These are phyloP conservation scores for Stichodactyla helianthus DNA, from an alignment of 64 coral and sea anemone species.

Conservation along the genomic window DNA sequence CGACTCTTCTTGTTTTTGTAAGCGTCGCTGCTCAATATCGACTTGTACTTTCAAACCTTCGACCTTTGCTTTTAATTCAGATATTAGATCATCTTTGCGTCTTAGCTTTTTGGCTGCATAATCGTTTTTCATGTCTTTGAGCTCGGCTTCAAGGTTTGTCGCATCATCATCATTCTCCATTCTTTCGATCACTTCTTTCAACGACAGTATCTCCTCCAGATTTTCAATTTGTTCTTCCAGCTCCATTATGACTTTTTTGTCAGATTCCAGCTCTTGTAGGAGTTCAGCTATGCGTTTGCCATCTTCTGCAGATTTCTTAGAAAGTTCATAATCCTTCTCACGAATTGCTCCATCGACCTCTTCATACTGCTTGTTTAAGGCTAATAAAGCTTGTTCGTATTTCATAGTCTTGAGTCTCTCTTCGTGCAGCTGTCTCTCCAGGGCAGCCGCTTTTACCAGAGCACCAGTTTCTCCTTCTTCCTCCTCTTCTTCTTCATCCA, in stretches of 20 bases:
- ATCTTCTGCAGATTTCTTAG: conserved; percentile 27
- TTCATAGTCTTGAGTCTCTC: conserved; percentile 49
- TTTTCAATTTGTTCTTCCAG: conserved; percentile 8
- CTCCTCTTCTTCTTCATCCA: not conserved
- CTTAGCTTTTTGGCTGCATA: conserved; percentile 31
- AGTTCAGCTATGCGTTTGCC: conserved; percentile 23
- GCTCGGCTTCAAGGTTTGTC: not conserved
- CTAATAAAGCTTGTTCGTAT: conserved; percentile 48
- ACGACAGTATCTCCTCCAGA: conserved; percentile 17
- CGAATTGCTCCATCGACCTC: conserved; percentile 29
- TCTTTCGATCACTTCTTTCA: conserved; percentile 14
- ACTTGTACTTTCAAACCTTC: conserved; percentile 31
- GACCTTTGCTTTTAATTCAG: not conserved
- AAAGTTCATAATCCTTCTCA: conserved; percentile 17
- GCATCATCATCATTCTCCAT: not conserved
- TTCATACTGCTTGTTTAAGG: conserved; percentile 52
- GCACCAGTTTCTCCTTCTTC: not conserved
- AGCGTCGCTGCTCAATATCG: conserved; percentile 32
- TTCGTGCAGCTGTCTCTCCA: conserved; percentile 49
- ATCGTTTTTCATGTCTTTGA: conserved; percentile 34
- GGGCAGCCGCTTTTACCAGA: conserved; percentile 14
- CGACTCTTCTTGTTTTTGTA: conserved; percentile 25
- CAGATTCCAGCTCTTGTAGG: conserved; percentile 15
- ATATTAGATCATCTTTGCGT: conserved; percentile 15
- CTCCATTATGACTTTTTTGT: not conserved